Base-by-base conservation (phyloP, 1,140 invertebrate genomes). In the Drosophila melanica region DNA sequence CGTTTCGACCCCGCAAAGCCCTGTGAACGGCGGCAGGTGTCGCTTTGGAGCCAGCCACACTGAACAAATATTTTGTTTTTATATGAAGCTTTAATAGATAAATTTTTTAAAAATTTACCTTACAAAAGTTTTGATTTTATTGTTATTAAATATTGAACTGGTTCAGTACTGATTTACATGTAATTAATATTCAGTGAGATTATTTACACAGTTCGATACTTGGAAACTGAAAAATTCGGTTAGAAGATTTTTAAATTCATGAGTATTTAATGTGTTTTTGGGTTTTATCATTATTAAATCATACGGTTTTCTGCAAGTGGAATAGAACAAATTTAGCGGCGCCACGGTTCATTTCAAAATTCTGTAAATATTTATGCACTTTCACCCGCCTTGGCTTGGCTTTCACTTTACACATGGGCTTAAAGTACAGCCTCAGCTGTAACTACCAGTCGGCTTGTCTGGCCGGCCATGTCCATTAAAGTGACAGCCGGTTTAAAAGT, bases 361-460 rank as follows among this genome's bases (percentile, higher is more conserved):
- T 67, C 82, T 73, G 82, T 86, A 87, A 87, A 86, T 86, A 86
- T 86, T 87, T 86, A 87, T 86, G 71, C 55, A 55, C 30, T 65
- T 45, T 4, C 44, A 35, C 42, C 48, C 33, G 14, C 10, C 50
- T 42, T 23, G 9, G 3, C 33, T 16, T 12, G 8, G 12, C 39
- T 33, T 11, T 12, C 18, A 23, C 30, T 30, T 47, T 47, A 41
- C 30, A 53, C 41, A 37, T 14, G 50, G 37, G 18, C 63, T 27
- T 66, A 53, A 53, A 86, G 82, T 66, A 66, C 75, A 53, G 63
- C 48, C 53, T 12, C 41, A 53, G 30, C 66, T 58, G 72, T 59
- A 60, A 75, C 58, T 27, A 16, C 20, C 45, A 9, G 12, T 11
- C 39, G 20, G 14, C 37, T 18, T 23, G 9, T 39, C 59, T 14